A percentile compares a stretch with the other conserved stretches of the same genome.
Conservation (phyloP, 1,140 invertebrate genomes). For the Anthonomus grandis region DNA sequence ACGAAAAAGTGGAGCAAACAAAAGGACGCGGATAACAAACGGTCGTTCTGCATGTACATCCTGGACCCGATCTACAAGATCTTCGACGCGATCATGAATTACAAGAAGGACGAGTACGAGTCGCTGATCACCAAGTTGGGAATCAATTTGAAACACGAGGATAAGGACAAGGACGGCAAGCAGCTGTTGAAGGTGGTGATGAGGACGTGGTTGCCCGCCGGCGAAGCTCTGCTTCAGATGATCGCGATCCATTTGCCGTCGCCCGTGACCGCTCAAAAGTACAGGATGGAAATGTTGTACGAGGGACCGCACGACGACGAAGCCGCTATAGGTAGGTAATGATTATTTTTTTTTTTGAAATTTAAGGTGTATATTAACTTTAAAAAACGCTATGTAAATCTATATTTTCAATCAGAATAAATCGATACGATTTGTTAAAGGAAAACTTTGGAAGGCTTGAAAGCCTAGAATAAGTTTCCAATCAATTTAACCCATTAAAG, state of each 20-base stretch:
- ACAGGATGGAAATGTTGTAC: slow-evolving; percentile 99
- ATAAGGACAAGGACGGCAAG: slow-evolving; percentile 94
- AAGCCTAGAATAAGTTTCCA: too few relatives aligned
- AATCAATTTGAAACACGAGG: slow-evolving; percentile 90
- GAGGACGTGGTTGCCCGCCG: slow-evolving; percentile 98
- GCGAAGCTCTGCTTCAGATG: slow-evolving; percentile 99
- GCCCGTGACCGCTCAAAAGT: slow-evolving; percentile 97
- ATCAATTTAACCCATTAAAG: too few relatives aligned
- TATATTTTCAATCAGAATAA: too few relatives aligned
- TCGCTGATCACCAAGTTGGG: slow-evolving; percentile 84
- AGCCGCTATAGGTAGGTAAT: slow-evolving; percentile 71
- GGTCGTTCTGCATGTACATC: slow-evolving; percentile 98
- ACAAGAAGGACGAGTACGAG: slow-evolving; percentile 92
- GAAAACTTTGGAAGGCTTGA: too few relatives aligned
- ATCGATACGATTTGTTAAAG: too few relatives aligned
- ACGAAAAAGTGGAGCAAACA: slow-evolving; percentile 98
- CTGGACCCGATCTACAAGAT: slow-evolving; percentile 99
- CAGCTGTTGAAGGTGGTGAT: slow-evolving; percentile 92
- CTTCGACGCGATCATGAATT: slow-evolving; percentile 97
- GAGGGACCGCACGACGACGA: slow-evolving; percentile 98
- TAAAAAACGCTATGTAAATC: too few relatives aligned
- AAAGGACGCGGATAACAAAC: slow-evolving; percentile 85
- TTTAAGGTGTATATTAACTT: too few relatives aligned
- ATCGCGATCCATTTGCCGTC: slow-evolving; percentile 99
- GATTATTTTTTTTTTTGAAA: background rate